phyloP scores from a whole-genome alignment of 2,113 vertebrate genomes.

The Microcebus murinus region DNA sequence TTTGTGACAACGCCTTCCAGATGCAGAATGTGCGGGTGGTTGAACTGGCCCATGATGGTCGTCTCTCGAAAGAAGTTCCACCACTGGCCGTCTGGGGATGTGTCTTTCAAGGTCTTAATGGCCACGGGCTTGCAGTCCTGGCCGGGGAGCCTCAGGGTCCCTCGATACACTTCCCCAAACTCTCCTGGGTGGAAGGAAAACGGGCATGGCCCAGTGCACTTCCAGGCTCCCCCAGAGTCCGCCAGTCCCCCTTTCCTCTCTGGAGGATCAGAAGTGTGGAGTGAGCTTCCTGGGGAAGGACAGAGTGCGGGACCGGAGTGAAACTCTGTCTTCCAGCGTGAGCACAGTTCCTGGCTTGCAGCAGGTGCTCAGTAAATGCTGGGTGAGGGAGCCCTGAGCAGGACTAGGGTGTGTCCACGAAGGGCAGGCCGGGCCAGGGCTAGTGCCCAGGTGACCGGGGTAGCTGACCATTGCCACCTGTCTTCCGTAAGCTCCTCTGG shows the following conservation, averaged over 20 bases:
- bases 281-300: not conserved
- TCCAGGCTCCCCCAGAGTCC: not conserved
- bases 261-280: not conserved
- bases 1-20: slow-evolving; percentile 96
- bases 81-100: slow-evolving; percentile 94
- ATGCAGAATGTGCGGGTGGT: slow-evolving; percentile 94
- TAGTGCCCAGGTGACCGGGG: not conserved
- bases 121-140: slow-evolving; percentile 92
- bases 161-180: slow-evolving; percentile 95
- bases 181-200: slow-evolving; percentile 87
- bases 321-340: not conserved
- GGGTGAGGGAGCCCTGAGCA: accelerated
- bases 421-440: not conserved
- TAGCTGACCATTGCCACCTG: not conserved
- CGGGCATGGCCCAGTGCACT: too few species aligned
- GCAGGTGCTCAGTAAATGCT: not conserved
- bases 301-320: not conserved
- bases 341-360: not conserved
- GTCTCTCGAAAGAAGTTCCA: slow-evolving; percentile 96
- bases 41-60: slow-evolving; percentile 96
- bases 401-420: not conserved
- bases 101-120: slow-evolving; percentile 94
- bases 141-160: slow-evolving; percentile 89
- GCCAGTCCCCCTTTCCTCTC: not conserved
- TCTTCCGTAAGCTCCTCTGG: not conserved